These are phyloP conservation scores for Montipora foliosa DNA, from an alignment of 64 coral and sea anemone genomes.

Conservation along the genomic window DNA sequence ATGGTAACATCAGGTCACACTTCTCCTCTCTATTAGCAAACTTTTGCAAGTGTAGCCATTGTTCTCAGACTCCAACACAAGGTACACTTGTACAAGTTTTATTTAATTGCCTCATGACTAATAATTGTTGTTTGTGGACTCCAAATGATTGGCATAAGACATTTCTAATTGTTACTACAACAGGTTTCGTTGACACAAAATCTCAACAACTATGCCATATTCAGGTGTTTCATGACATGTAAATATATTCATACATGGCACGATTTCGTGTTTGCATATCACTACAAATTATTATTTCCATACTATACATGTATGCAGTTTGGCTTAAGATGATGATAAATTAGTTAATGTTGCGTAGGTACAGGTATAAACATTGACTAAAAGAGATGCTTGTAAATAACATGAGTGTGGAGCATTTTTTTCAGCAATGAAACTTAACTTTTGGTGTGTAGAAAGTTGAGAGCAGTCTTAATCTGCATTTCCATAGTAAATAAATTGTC, in stretches of 20 bases:
- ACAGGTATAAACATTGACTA: too few relatives aligned
- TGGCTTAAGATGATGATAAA: neutral
- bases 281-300: conserved; percentile 1
- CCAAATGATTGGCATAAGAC: neutral
- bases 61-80: too few relatives aligned
- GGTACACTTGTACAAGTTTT: neutral
- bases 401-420: neutral
- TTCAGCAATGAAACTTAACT: neutral
- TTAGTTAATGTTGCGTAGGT: neutral
- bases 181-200: neutral
- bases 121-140: neutral
- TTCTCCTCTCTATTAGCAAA: neutral
- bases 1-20: too few relatives aligned
- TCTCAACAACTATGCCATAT: neutral
- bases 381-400: neutral
- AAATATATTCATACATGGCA: neutral
- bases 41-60: neutral
- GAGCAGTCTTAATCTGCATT: neutral
- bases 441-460: conserved; percentile 3
- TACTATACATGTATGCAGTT: conserved; percentile 1
- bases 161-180: neutral
- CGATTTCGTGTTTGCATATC: neutral
- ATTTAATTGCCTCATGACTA: neutral
- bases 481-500: neutral
- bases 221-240: neutral